Base-by-base conservation (phyloP, 1,140 invertebrate species). In the Heliconius hermathena region DNA sequence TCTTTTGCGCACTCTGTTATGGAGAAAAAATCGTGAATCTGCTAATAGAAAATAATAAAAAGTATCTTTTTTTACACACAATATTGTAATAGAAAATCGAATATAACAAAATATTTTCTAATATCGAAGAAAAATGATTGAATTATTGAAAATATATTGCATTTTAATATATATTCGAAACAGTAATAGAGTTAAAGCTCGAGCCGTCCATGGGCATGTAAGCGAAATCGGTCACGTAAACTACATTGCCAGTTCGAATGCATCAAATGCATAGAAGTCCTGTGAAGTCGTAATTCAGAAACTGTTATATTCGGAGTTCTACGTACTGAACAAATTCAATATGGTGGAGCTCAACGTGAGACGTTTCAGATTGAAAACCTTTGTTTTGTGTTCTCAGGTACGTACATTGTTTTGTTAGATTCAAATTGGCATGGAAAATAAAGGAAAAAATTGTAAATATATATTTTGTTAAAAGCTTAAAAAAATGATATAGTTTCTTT, bases 271-370 rank as follows among this genome's bases (percentile, higher is more conserved):
- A 66, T 66, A 66, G 26, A 13, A 66, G 22, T 66, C 22, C 13
- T 66, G 60, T 66, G 60, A 66, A 60, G 57, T 60, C 57, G 57
- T 60, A 60, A 60, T 66, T 66, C 60, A 66, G 57, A 29, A 66
- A 66, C 60, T 66, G 60, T 66, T 66, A 66, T 66, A 66, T 66
- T 26, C 60, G 3, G 26, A 66, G 22, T 66, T 29, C 60, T 13
- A 8, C 22, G 60, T 66, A 13, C 60, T 66, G 60, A 66, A 66
- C 60, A 66, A 66, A 66, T 66, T 66, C 60, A 66, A 66, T 66
- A 26, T 22, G 60, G 60, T 29, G n/a, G 13, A 66, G 60, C 60
- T 66, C 60, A 66, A 5, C 13, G 60, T 29, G 60, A 66, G 60
- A 66, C 60, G 26, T 66, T 66, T 66, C 20, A 26, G 60, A 66